Conservation (phyloP, 2,888 invertebrate species). For the Platycnemis pennipes region DNA sequence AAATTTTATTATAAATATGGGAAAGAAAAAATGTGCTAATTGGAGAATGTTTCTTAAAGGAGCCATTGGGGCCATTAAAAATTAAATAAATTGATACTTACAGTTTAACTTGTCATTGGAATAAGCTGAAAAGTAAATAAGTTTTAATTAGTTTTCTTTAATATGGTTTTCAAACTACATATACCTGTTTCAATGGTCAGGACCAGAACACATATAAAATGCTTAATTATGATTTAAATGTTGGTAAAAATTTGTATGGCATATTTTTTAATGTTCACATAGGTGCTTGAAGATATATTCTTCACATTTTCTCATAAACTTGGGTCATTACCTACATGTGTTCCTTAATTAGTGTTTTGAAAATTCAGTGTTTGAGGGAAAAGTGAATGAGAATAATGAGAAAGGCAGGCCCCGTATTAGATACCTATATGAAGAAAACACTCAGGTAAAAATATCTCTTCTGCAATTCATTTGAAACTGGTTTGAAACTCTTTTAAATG, state of each 20-base stretch:
- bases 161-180: neutral
- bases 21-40: neutral
- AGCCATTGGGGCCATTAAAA: neutral
- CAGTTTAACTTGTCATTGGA: conserved; percentile 25
- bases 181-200: neutral
- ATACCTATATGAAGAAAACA: no score
- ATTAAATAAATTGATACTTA: neutral
- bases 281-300: neutral
- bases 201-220: neutral
- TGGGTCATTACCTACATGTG: neutral
- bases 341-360: neutral
- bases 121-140: conserved; percentile 53
- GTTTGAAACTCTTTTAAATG: no score
- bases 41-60: neutral
- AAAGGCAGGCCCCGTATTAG: no score
- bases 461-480: no score
- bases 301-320: neutral
- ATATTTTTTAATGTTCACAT: neutral
- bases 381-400: no score
- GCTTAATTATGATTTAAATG: neutral
- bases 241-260: no score
- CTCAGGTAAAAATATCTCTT: no score
- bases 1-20: neutral
- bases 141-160: neutral
- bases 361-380: no score